A percentile compares a stretch with the other conserved stretches of the same genome.
Evolutionary conservation across 2,797 vertebrate genomes (phyloP).

Genomic region (Mergus octosetaceus): DNA sequence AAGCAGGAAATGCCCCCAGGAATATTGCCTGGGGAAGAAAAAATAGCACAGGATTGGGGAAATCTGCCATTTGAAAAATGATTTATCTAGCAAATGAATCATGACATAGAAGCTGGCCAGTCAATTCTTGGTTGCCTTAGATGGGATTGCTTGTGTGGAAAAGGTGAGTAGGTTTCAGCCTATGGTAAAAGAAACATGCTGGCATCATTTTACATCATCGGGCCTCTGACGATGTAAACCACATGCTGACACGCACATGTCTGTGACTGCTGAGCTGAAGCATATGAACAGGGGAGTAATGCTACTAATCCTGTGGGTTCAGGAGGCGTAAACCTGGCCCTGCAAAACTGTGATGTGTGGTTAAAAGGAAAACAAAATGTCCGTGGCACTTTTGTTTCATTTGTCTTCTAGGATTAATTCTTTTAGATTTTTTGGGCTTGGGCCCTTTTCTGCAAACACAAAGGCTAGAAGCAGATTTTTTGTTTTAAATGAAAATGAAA

Average conservation of each 20-base stretch:
- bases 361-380: not conserved
- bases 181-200: not conserved
- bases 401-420: not conserved
- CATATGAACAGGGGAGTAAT: not conserved
- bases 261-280: not conserved
- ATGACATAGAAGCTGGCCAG: not conserved
- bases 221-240: not conserved
- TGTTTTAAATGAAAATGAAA: slow-evolving; percentile 3
- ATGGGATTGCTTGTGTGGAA: not conserved
- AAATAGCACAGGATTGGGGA: not conserved
- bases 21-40: not conserved
- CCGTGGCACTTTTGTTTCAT: not conserved
- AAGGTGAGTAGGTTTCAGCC: not conserved
- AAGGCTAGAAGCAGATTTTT: not conserved
- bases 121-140: not conserved
- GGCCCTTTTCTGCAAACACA: not conserved
- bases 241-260: rapidly evolving
- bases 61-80: not conserved
- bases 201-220: not conserved
- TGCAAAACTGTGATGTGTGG: not conserved
- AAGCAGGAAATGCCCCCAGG: not conserved
- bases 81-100: not conserved
- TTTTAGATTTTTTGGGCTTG: not conserved
- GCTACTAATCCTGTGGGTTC: not conserved
- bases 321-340: not conserved